phyloP scores from a whole-genome alignment of 2,888 invertebrate genomes.

The Deroplatys truncata region DNA sequence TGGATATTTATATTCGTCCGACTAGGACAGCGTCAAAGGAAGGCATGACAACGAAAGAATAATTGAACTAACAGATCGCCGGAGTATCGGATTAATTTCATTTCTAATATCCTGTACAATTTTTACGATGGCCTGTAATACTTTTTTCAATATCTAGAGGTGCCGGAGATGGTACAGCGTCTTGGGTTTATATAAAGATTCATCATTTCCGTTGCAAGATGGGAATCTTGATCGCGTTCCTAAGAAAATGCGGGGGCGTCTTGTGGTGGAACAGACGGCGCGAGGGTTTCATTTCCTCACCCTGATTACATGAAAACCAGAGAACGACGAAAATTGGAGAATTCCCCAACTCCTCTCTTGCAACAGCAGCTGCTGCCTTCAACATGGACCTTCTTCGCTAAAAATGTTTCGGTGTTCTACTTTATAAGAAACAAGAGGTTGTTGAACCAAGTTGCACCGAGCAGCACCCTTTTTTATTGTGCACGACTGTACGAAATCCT shows the following conservation, averaged over 20 bases:
- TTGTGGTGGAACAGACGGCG: not conserved
- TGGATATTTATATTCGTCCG: not conserved
- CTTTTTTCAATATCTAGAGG: not conserved
- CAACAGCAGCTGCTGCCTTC: not conserved
- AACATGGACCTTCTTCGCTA: not conserved
- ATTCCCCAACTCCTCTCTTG: not conserved
- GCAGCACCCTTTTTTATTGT: too few relatives aligned
- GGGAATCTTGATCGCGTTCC: constrained; percentile 36
- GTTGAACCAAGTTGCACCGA: too few relatives aligned
- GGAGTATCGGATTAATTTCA: not conserved
- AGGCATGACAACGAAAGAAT: not conserved
- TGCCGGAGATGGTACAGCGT: not conserved
- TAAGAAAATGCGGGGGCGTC: not conserved
- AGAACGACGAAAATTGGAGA: not conserved
- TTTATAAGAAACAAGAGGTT: too few relatives aligned
- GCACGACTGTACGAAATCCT: too few relatives aligned
- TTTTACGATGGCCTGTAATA: not conserved
- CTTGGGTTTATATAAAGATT: not conserved
- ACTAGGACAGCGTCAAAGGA: not conserved
- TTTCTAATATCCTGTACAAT: not conserved
- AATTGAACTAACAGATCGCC: not conserved
- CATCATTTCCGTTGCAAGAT: constrained; percentile 47
- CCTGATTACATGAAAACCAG: not conserved
- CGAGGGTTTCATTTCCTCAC: not conserved
- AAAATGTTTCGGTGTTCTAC: not conserved